Conservation (phyloP, 2,888 invertebrate species). For the Micropterix aruncella region DNA sequence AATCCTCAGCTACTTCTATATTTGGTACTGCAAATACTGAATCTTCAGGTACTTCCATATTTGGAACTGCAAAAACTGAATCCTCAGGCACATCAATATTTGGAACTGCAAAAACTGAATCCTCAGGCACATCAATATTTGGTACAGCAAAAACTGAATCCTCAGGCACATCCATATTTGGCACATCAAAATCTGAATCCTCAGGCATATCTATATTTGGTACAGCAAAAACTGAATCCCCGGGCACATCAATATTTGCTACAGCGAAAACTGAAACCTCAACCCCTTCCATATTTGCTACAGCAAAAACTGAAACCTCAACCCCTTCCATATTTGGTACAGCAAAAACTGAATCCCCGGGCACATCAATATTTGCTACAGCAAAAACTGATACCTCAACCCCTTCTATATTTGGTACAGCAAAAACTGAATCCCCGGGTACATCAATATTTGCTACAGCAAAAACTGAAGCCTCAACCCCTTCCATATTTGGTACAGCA, state of each 20-base stretch:
- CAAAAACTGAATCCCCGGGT: no score
- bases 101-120: background rate
- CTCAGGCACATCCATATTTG: no score
- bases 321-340: background rate
- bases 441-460: no score
- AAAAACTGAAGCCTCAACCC: no score
- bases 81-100: background rate
- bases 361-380: no score
- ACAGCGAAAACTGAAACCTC: background rate
- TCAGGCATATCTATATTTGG: background rate
- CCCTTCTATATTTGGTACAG: slow-evolving; percentile 8
- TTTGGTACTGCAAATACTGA: background rate
- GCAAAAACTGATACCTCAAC: background rate
- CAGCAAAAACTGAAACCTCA: background rate
- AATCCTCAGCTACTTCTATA: background rate
- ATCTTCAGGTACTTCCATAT: background rate
- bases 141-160: background rate
- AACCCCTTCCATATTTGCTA: background rate
- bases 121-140: background rate
- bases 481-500: no score
- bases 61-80: background rate
- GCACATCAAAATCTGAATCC: background rate
- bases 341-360: background rate
- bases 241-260: background rate
- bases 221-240: background rate